Conservation (phyloP, 1,140 invertebrate genomes). For the Potamilus streckersoni region DNA sequence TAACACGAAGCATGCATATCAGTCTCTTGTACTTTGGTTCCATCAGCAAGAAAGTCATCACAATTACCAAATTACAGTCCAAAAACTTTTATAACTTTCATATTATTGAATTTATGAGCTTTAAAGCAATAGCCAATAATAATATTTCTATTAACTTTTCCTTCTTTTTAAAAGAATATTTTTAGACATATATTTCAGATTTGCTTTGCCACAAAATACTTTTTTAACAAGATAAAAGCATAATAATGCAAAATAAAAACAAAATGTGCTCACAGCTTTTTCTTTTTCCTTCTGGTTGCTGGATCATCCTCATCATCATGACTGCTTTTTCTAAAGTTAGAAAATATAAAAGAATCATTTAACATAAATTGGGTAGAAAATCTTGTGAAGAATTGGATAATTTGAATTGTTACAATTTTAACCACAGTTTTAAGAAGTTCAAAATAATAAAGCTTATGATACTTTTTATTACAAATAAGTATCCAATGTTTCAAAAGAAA, state of each 20-base stretch:
- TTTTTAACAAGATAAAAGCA: too few species aligned
- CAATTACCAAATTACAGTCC: too few species aligned
- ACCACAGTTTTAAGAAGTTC: too few species aligned
- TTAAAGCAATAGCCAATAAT: not conserved
- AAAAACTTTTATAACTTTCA: not conserved
- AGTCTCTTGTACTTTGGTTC: too few species aligned
- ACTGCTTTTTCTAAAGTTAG: slow-evolving; percentile 26
- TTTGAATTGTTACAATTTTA: too few species aligned
- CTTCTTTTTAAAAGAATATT: not conserved
- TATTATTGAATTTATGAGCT: not conserved
- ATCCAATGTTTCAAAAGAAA: too few species aligned
- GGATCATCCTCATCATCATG: slow-evolving; percentile 62
- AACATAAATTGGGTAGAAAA: not conserved
- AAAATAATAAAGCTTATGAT: too few species aligned
- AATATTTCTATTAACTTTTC: not conserved
- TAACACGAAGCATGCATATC: too few species aligned
- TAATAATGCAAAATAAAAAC: not conserved
- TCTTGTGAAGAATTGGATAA: too few species aligned
- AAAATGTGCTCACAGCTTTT: slow-evolving; percentile 64
- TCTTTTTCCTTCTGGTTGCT: slow-evolving; percentile 68
- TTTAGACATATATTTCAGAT: not conserved
- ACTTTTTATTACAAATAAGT: too few species aligned
- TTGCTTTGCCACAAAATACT: not conserved
- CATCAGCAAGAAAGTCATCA: too few species aligned
- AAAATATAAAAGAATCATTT: not conserved